Evolutionary conservation across 2,797 vertebrate species (phyloP).

Genomic region (Setipinna tenuifilis): DNA sequence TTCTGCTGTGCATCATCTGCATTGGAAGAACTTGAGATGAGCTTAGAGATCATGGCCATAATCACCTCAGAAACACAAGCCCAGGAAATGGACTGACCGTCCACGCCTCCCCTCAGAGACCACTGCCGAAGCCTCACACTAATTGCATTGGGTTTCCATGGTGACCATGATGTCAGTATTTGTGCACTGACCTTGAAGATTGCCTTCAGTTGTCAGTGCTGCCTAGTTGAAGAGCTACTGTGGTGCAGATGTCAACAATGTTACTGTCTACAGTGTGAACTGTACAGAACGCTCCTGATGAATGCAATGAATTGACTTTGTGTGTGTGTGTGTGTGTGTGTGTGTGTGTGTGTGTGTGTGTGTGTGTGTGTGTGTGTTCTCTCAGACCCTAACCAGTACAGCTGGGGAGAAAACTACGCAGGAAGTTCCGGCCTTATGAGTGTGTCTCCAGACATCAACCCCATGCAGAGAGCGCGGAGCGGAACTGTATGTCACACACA

Average conservation of each 20-base stretch:
- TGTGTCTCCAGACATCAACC: conserved; percentile 89
- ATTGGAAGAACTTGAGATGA: too few relatives aligned
- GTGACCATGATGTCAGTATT: neutral
- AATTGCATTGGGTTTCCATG: neutral
- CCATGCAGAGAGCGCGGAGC: conserved; percentile 87
- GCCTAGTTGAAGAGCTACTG: neutral
- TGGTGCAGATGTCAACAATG: neutral
- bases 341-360: neutral
- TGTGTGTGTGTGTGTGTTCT: conserved; percentile 7
- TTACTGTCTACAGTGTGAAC: neutral
- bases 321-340: neutral
- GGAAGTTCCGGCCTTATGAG: conserved; percentile 97
- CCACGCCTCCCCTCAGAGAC: neutral
- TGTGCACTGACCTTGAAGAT: neutral
- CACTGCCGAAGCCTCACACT: neutral
- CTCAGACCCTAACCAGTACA: conserved; percentile 96
- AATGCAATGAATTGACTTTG: too few relatives aligned
- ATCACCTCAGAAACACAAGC: too few relatives aligned
- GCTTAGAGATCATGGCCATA: too few relatives aligned
- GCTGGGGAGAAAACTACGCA: conserved; percentile 99
- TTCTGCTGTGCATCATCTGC: too few relatives aligned
- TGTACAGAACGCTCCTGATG: neutral
- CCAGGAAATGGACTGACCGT: too few relatives aligned
- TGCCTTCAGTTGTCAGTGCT: neutral
- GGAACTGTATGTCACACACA: conserved; percentile 86